Base-by-base conservation (phyloP, 2,888 invertebrate genomes). In the Deroplatys truncata region DNA sequence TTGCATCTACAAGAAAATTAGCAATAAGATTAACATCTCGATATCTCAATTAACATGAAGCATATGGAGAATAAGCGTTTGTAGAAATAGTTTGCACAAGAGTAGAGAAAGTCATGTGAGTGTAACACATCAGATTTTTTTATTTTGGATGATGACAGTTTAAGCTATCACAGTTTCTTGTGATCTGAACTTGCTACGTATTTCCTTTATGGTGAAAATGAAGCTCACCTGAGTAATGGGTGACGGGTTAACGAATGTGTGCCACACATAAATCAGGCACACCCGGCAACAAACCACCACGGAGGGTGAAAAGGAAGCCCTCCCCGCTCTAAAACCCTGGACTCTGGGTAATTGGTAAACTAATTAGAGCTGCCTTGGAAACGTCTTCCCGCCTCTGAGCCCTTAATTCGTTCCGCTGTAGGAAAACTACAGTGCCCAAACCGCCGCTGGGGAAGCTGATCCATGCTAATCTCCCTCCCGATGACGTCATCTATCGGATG, bases 301-400 rank as follows among this genome's bases (percentile, higher is more conserved):
- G 56, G 56, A 72, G 56, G 56, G 56, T 72, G 56, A 56, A 35
- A 56, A 56, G 56, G 56, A 56, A 56, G 56, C 56, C 56, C 56
- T 56, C 56, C 56, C 56, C 20, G 20, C 56, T 56, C 56, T 56
- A 56, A 56, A 56, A 56, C 56, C 56, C 56, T 72, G 56, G 56
- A 72, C 28, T 84, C 88, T 8, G 88, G 28, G 85, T 85, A 88
- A 88, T 72, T 85, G 88, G 82, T 88, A 88, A 88, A 88, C 88
- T 88, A 88, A 88, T 88, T 88, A 88, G 88, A 72, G 72, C 56
- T 56, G 25, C 72, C 84, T 28, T 84, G 28, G 84, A 72, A 25
- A 72, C 56, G 20, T 72, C 56, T 72, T 72, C 56, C 56, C 56
- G 56, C 56, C 86, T 56, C 86, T 86, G 86, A 86, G n/a, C 49